Conservation (phyloP, 1,140 invertebrate genomes). For the Zaprionus africanus region DNA sequence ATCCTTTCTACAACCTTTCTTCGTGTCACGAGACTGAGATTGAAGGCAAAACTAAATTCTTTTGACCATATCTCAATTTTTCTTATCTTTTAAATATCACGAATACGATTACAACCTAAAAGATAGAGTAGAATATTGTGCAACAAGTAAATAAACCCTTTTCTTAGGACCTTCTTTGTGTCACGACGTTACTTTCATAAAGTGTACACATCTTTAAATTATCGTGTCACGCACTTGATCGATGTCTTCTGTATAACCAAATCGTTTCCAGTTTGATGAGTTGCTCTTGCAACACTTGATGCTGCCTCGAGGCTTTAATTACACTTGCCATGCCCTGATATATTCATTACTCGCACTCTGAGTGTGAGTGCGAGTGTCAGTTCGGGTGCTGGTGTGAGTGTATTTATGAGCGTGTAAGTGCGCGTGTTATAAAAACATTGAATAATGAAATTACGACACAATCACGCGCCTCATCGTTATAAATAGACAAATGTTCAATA, state of each 20-base stretch:
- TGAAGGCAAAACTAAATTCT: too few relatives aligned
- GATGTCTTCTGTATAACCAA: not conserved
- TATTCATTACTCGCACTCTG: constrained; percentile 8
- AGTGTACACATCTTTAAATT: too few relatives aligned
- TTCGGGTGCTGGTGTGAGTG: not conserved
- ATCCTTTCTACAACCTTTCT: too few relatives aligned
- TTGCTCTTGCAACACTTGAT: not conserved
- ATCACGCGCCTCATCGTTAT: constrained; percentile 52
- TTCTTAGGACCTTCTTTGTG: not conserved
- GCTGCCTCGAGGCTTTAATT: constrained; percentile 55
- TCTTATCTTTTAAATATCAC: too few relatives aligned
- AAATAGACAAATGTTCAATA: constrained; percentile 77
- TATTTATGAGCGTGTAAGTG: constrained; percentile 23
- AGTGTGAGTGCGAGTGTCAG: not conserved
- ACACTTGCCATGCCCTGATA: not conserved
- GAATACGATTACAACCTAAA: too few relatives aligned
- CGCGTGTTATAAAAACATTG: constrained; percentile 38
- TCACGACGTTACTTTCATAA: too few relatives aligned
- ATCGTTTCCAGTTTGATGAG: not conserved
- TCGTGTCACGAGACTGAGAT: too few relatives aligned
- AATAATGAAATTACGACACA: constrained; percentile 71
- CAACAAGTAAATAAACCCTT: too few relatives aligned
- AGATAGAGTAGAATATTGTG: too few relatives aligned
- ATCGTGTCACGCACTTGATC: not conserved
- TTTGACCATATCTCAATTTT: too few relatives aligned